Base-by-base conservation (phyloP, 2,113 vertebrate species). In the human region DNA sequence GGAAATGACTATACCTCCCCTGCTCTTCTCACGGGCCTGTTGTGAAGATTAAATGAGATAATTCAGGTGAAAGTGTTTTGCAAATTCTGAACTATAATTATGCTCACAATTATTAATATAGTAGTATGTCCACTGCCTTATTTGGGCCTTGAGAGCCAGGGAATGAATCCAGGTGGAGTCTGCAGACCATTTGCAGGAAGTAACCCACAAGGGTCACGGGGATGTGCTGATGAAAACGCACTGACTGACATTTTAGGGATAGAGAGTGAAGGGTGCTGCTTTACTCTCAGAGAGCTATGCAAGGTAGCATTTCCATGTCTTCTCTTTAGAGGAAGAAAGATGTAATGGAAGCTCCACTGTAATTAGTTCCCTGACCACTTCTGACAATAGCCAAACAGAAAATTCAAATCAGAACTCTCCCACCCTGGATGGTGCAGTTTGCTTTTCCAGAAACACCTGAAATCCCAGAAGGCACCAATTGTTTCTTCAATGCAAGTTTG, bases 381-480 rank as follows among this genome's bases (percentile, higher is more conserved):
- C 52, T 59, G 52, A 50, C 18, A 45, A 35, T 27, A 55, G 43
- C 52, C n/a, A 55, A 52, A 6, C 7, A n/a, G 45, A 50, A 93
- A 79, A 72, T 55, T 66, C 73, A 57, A 10, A 43, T 40, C 72
- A 38, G 43, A 72, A 30, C 30, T 55, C 40, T 50, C 68, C 35
- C 2, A 9, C 20, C 61, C 79, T 68, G 50, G 78, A 2, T 0
- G 9, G n/a, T 6, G 32, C 64, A 5, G 43, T 75, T 88, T 57
- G 52, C 6, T 0, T 0, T 55, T 76, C 66, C 4, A 4, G 43
- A 52, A 66, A 73, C 0, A 0, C 2, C 43, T 92, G 40, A 30
- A 6, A 0, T 43, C 23, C 1, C 61, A 35, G 25, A 72, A 72
- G 81, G 57, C 78, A 86, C 6, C 18, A 25, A 32, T 0, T 95